Evolutionary conservation across 2,113 vertebrate genomes (phyloP).

Genomic region (Xiphophorus maculatus): DNA sequence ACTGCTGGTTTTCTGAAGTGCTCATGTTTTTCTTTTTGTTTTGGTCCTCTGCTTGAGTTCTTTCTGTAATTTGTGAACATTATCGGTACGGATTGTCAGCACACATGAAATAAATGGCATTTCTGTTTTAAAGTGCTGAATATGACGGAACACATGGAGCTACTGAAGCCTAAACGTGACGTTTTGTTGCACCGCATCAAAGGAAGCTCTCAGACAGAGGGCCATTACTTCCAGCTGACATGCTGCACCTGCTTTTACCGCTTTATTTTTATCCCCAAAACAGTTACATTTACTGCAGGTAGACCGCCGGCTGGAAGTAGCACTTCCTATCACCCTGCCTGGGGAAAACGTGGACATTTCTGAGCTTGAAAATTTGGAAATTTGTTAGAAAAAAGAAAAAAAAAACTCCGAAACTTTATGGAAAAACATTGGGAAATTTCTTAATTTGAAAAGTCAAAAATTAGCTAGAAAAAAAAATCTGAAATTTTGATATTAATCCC

Average conservation of each 20-base stretch:
- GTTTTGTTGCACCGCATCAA: not conserved
- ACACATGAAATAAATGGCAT: not conserved
- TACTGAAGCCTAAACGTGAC: not conserved
- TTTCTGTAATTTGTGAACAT: not conserved
- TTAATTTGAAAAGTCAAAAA: too few species aligned
- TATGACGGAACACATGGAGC: not conserved
- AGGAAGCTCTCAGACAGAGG: constrained; percentile 6
- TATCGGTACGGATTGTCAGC: not conserved
- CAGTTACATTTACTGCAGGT: constrained; percentile 23
- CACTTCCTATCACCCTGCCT: constrained; percentile 17
- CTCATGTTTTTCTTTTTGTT: not conserved
- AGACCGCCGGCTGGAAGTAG: constrained; percentile 24
- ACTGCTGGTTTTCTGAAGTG: not conserved
- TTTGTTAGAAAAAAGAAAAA: too few species aligned
- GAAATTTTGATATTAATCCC: too few species aligned
- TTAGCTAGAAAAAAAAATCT: too few species aligned
- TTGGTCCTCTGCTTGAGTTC: not conserved
- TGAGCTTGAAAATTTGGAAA: too few species aligned
- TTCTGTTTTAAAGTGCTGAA: not conserved
- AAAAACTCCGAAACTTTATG: too few species aligned
- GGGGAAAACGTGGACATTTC: not conserved
- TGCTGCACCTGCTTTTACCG: constrained; percentile 39
- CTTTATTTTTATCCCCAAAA: constrained; percentile 8
- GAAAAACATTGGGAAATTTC: too few species aligned
- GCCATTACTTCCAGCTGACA: constrained; percentile 35